Percentiles rank a stretch among this genome's conserved stretches.
Evolutionary conservation across 2,888 invertebrate genomes (phyloP).

Genomic region (Cephus pulcher): DNA sequence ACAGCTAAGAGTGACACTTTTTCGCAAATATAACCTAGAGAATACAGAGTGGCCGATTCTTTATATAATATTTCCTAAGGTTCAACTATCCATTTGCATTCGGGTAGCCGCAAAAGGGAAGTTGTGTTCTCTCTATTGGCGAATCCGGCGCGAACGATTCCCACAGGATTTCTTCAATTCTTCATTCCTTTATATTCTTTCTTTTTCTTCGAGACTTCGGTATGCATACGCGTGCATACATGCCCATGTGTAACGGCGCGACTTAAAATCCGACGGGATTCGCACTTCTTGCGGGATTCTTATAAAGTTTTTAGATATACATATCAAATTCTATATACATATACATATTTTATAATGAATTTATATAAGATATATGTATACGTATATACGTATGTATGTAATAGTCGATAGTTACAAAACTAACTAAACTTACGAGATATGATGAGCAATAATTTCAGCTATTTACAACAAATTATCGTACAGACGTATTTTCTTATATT

Average conservation of each 20-base stretch:
- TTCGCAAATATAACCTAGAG: no score
- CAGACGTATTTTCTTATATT: conserved; percentile 45
- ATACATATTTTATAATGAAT: conserved; percentile 35
- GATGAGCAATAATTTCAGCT: conserved; percentile 65
- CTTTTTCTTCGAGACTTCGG: conserved; percentile 26
- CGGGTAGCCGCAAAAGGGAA: not conserved
- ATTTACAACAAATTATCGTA: conserved; percentile 64
- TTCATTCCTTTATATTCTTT: not conserved
- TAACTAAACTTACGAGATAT: conserved; percentile 65
- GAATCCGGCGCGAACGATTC: not conserved
- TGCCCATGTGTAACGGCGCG: not conserved
- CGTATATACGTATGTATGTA: conserved; percentile 34
- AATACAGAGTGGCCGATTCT: no score
- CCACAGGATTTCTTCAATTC: not conserved
- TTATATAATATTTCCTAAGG: not conserved
- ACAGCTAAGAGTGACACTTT: not conserved
- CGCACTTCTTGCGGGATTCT: not conserved
- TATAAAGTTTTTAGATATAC: not conserved
- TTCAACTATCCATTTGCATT: not conserved
- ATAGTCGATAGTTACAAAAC: conserved; percentile 60
- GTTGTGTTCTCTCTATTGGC: not conserved
- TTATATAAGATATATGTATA: conserved; percentile 27
- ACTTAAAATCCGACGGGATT: not conserved
- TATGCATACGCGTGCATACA: conserved; percentile 26
- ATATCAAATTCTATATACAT: not conserved